Conservation (phyloP, 2,797 vertebrate species). For the Xerus rutilus region DNA sequence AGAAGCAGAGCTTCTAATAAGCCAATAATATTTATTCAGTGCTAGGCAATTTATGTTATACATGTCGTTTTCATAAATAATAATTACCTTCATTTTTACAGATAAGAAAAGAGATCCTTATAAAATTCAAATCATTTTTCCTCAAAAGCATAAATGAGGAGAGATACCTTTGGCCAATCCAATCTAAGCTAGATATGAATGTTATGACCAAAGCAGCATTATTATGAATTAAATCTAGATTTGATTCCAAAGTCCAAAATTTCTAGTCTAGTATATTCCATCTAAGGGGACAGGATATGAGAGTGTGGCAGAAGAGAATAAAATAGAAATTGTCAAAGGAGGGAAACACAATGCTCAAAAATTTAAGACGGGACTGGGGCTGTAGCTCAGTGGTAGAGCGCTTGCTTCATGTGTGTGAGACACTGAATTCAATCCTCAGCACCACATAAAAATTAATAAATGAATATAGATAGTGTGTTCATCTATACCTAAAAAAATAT, state of each 20-base stretch:
- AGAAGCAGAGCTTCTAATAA: conserved; percentile 38
- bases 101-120: conserved; percentile 3
- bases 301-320: neutral
- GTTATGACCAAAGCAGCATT: conserved; percentile 18
- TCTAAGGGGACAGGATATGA: neutral
- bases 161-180: neutral
- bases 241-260: neutral
- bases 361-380: neutral
- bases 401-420: too few relatives aligned
- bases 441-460: too few relatives aligned
- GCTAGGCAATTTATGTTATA: neutral
- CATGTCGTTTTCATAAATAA: conserved; percentile 47
- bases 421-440: too few relatives aligned
- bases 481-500: too few relatives aligned
- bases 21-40: neutral
- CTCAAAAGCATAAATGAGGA: neutral
- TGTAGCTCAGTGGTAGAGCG: too few relatives aligned
- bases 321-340: conserved; percentile 25
- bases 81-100: conserved; percentile 36
- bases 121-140: conserved; percentile 51
- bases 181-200: conserved; percentile 20
- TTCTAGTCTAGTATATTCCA: conserved; percentile 4
- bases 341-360: neutral
- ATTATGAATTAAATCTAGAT: conserved; percentile 40
- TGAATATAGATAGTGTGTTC: too few relatives aligned